These are phyloP conservation scores for Cottoperca gobio DNA, from an alignment of 2,797 vertebrate genomes.

Conservation along the genomic window DNA sequence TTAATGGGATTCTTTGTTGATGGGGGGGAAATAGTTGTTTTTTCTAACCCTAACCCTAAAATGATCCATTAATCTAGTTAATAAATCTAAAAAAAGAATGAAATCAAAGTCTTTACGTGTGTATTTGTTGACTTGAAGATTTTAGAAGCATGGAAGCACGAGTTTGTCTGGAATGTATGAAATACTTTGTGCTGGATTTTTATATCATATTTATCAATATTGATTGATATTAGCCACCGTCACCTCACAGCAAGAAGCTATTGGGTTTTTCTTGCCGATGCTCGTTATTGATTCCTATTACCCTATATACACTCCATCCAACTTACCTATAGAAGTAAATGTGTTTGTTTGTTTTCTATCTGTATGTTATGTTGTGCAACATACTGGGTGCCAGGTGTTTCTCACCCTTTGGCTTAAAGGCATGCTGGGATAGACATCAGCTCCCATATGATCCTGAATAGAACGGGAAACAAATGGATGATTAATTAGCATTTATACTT, in stretches of 20 bases:
- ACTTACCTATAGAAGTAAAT: neutral
- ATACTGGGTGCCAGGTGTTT: neutral
- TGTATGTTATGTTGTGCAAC: neutral
- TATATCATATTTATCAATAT: neutral
- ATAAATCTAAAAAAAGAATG: neutral
- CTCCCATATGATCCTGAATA: neutral
- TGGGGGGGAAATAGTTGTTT: neutral
- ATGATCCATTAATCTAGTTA: too few relatives aligned
- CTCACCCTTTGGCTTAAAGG: neutral
- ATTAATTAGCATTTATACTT: neutral
- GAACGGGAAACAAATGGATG: neutral
- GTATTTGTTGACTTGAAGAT: neutral
- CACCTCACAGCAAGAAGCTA: neutral
- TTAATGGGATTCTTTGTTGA: slow-evolving; percentile 74
- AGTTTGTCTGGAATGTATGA: neutral
- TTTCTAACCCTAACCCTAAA: neutral
- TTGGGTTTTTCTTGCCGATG: too few relatives aligned
- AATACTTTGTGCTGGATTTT: neutral
- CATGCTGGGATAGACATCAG: neutral
- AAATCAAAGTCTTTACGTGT: neutral
- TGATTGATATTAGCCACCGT: neutral
- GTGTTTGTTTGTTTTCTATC: neutral
- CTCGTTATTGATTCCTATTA: neutral
- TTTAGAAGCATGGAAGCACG: too few relatives aligned
- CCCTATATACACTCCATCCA: fast-evolving